phyloP scores from a whole-genome alignment of 2,113 vertebrate species.

The Eublepharis macularius region DNA sequence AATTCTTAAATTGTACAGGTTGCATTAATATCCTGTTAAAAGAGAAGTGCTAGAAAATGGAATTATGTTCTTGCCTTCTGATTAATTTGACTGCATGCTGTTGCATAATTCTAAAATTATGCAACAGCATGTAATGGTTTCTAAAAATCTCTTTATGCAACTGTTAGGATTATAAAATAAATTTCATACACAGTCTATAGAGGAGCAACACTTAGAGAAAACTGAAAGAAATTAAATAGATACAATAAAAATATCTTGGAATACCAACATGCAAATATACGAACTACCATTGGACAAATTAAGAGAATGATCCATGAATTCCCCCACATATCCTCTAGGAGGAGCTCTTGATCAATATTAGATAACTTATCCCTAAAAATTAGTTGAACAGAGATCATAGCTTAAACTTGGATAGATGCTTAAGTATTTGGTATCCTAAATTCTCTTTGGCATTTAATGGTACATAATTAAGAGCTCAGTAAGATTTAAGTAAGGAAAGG shows the following conservation, averaged over 20 bases:
- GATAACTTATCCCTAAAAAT: background rate
- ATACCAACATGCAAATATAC: fast-evolving
- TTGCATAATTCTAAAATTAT: background rate
- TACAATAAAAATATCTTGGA: constrained; percentile 1
- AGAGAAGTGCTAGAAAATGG: background rate
- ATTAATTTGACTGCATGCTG: fast-evolving
- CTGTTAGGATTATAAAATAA: background rate
- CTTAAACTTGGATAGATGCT: background rate
- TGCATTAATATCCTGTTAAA: constrained; percentile 12
- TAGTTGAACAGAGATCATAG: fast-evolving
- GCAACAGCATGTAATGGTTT: too few species aligned
- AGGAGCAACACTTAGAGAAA: background rate
- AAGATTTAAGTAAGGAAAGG: background rate
- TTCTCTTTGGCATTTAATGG: background rate
- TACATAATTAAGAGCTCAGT: constrained; percentile 5
- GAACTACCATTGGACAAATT: background rate
- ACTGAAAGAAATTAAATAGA: background rate
- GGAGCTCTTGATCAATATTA: constrained; percentile 45
- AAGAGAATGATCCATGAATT: fast-evolving
- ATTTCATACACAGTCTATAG: background rate
- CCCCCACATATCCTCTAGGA: constrained; percentile 45
- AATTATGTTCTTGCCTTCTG: background rate
- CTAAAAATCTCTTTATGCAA: background rate
- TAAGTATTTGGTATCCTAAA: background rate
- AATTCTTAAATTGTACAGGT: background rate